Evolutionary conservation across 37 sponge, comb jelly and placozoan species (phyloP).

Genomic region (Agelas oroides): DNA sequence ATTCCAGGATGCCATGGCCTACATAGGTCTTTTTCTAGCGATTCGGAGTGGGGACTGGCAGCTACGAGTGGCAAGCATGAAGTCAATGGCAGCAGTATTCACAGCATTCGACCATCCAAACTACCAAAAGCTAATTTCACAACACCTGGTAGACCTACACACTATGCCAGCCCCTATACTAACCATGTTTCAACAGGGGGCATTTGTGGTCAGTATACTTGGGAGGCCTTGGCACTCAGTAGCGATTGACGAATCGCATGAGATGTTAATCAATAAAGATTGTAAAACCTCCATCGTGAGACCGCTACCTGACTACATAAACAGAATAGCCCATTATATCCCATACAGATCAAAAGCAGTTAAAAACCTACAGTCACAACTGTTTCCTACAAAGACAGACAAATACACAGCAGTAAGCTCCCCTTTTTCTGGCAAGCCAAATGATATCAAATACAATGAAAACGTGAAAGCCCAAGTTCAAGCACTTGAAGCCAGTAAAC

Average conservation of each 20-base stretch:
- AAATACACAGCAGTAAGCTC: neutral
- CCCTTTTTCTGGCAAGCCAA: neutral
- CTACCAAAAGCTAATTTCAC: conserved; percentile 24
- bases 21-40: conserved; percentile 15
- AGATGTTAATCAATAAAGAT: conserved; percentile 25
- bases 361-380: neutral
- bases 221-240: conserved; percentile 28
- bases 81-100: conserved; percentile 36
- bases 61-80: conserved; percentile 6
- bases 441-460: neutral
- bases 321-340: conserved; percentile 15
- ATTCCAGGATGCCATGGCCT: conserved; percentile 33
- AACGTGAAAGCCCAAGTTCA: conserved; percentile 7
- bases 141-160: conserved; percentile 15
- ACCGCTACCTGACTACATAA: conserved; percentile 15
- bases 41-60: conserved; percentile 46
- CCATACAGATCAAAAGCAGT: conserved; percentile 10
- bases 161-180: conserved; percentile 9
- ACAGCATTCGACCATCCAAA: conserved; percentile 26
- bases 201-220: conserved; percentile 11
- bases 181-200: conserved; percentile 17
- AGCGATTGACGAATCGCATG: conserved; percentile 40
- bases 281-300: conserved; percentile 16
- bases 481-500: neutral
- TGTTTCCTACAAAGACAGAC: conserved; percentile 5